These are phyloP conservation scores for Perca schrenkii DNA, from an alignment of 2,113 vertebrate genomes.

Conservation along the genomic window DNA sequence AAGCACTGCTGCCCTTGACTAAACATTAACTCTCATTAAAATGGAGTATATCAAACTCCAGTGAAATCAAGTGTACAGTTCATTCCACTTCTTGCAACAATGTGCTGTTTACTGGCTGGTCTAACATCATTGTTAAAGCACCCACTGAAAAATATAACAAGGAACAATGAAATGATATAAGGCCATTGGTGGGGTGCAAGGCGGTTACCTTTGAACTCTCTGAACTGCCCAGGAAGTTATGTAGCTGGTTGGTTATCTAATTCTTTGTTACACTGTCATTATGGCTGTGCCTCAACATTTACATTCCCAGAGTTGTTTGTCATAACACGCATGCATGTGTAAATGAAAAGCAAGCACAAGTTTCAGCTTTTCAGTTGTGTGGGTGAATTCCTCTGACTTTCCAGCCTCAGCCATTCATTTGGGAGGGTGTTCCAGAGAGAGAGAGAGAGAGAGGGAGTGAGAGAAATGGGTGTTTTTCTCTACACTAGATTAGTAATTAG, in stretches of 20 bases:
- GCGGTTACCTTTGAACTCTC: neutral
- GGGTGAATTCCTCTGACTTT: conserved; percentile 6
- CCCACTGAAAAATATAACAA: neutral
- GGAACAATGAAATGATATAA: neutral
- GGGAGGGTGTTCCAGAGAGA: neutral
- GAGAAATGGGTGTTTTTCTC: neutral
- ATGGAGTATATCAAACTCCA: neutral
- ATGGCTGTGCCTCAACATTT: neutral
- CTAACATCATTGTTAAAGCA: neutral
- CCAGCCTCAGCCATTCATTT: conserved; percentile 4
- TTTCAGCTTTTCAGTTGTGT: neutral
- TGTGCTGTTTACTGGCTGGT: neutral
- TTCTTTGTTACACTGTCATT: neutral
- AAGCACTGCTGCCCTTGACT: conserved; percentile 26
- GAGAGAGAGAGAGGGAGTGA: neutral
- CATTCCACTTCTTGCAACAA: neutral
- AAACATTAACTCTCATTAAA: conserved; percentile 15
- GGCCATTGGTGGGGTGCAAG: neutral
- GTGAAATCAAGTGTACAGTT: conserved; percentile 9
- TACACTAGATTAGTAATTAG: conserved; percentile 59
- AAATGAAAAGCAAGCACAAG: neutral
- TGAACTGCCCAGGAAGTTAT: neutral
- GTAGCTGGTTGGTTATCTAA: neutral
- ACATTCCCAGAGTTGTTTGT: neutral
- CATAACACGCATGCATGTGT: neutral